Evolutionary conservation across 2,888 invertebrate species (phyloP).

Genomic region (Parnassius apollo): DNA sequence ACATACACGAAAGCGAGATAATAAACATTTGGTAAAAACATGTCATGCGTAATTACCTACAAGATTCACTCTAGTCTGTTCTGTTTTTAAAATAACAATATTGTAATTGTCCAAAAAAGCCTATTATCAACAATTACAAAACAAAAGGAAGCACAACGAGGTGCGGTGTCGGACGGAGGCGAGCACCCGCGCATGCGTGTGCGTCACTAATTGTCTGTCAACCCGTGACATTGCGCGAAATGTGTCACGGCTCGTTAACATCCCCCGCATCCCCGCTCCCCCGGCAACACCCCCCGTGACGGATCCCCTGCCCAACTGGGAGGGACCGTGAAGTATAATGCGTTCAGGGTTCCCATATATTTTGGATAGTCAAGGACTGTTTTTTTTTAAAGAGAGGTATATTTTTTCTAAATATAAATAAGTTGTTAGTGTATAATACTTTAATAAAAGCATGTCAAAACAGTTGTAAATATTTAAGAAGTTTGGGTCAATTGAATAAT

Average conservation of each 20-base stretch:
- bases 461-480: too few relatives aligned
- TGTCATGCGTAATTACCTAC: too few relatives aligned
- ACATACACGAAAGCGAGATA: too few relatives aligned
- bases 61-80: too few relatives aligned
- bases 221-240: conserved; percentile 63
- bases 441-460: too few relatives aligned
- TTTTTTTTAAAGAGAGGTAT: too few relatives aligned
- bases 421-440: too few relatives aligned
- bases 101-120: too few relatives aligned
- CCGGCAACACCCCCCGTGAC: conserved; percentile 39
- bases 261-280: conserved; percentile 36
- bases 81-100: background rate
- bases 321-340: conserved; percentile 36
- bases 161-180: conserved; percentile 4
- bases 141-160: background rate
- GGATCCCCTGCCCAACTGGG: conserved; percentile 38
- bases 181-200: conserved; percentile 44
- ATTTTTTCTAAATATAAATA: too few relatives aligned
- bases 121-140: too few relatives aligned
- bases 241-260: conserved; percentile 62
- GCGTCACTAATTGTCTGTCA: conserved; percentile 68
- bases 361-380: background rate
- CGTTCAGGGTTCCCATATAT: conserved; percentile 13
- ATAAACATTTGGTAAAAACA: too few relatives aligned
- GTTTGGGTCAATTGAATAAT: too few relatives aligned